A percentile compares a stretch with the other conserved stretches of the same genome.
Conservation (phyloP, 2,113 vertebrate species). For the Coptodon bakossiorum region DNA sequence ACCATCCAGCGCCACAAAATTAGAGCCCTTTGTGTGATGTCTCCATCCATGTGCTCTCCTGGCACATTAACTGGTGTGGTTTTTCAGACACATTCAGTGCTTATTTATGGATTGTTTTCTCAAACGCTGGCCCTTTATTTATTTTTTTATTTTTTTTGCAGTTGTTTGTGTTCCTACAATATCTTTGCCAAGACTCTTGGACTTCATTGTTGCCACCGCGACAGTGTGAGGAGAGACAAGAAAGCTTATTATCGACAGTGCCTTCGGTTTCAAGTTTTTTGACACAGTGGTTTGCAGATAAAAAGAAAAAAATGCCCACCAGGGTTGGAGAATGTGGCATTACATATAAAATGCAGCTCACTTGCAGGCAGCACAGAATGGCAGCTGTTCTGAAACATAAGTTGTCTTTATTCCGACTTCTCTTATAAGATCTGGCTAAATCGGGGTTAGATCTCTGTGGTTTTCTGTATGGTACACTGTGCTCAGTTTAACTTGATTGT, state of each 20-base stretch:
- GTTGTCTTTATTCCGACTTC: slow-evolving; percentile 5
- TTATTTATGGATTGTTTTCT: slow-evolving; percentile 23
- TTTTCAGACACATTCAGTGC: slow-evolving; percentile 5
- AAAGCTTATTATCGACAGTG: slow-evolving; percentile 41
- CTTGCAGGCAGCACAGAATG: not conserved
- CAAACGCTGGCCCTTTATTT: not conserved
- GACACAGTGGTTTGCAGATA: slow-evolving; percentile 4
- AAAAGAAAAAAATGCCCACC: not conserved
- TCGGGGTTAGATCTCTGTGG: slow-evolving; percentile 25
- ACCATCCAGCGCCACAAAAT: not conserved
- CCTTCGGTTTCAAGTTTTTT: slow-evolving; percentile 17
- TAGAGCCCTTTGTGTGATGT: not conserved
- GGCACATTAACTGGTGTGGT: not conserved
- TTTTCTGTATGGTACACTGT: slow-evolving; percentile 41
- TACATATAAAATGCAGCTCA: slow-evolving; percentile 2
- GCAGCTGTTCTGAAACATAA: not conserved
- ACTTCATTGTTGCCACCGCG: slow-evolving; percentile 17
- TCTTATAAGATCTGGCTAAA: slow-evolving; percentile 33
- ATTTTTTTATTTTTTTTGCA: not conserved
- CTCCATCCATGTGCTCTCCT: not conserved
- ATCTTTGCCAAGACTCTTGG: slow-evolving; percentile 24
- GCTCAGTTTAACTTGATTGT: slow-evolving; percentile 20
- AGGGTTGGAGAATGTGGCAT: not conserved
- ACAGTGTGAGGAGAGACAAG: slow-evolving; percentile 17
- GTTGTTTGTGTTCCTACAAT: slow-evolving; percentile 16